Percentiles rank a stretch among this genome's conserved stretches.
Evolutionary conservation across 2,888 invertebrate genomes (phyloP).

Genomic region (Tenthredo scrophulariae): DNA sequence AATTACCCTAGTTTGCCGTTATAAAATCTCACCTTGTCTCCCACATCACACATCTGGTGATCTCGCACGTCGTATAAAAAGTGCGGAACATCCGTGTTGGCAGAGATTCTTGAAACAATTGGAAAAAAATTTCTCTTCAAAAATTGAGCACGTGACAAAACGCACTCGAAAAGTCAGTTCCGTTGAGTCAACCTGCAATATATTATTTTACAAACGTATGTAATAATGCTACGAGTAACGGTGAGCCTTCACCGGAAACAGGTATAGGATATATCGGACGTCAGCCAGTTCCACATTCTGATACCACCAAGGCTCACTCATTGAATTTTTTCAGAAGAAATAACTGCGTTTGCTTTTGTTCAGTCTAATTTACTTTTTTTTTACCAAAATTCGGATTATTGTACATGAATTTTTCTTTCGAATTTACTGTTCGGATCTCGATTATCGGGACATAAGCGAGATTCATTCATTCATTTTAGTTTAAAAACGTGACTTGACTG

Average conservation of each 20-base stretch:
- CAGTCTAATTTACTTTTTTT: not conserved
- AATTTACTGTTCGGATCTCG: not conserved
- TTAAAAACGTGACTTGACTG: not conserved
- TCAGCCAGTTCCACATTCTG: conserved; percentile 46
- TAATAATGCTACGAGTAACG: conserved; percentile 18
- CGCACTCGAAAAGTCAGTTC: not conserved
- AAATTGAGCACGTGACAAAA: conserved; percentile 14
- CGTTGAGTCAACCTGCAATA: not conserved
- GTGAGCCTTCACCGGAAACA: conserved; percentile 39
- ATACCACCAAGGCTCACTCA: conserved; percentile 1
- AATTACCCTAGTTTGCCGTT: conserved; percentile 43
- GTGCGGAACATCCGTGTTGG: not conserved
- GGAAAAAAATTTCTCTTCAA: not conserved
- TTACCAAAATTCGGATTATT: not conserved
- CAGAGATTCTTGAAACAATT: not conserved
- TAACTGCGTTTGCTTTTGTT: not conserved
- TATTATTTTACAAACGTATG: conserved; percentile 8
- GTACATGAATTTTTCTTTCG: not conserved
- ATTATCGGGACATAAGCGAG: not conserved
- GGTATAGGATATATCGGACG: conserved; percentile 43
- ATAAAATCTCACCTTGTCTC: conserved; percentile 44
- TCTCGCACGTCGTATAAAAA: conserved; percentile 2
- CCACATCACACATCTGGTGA: conserved; percentile 7
- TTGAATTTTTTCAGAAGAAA: not conserved
- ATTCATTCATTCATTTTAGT: not conserved